phyloP scores from a whole-genome alignment of 2,113 vertebrate genomes.

The Mustela lutreola region DNA sequence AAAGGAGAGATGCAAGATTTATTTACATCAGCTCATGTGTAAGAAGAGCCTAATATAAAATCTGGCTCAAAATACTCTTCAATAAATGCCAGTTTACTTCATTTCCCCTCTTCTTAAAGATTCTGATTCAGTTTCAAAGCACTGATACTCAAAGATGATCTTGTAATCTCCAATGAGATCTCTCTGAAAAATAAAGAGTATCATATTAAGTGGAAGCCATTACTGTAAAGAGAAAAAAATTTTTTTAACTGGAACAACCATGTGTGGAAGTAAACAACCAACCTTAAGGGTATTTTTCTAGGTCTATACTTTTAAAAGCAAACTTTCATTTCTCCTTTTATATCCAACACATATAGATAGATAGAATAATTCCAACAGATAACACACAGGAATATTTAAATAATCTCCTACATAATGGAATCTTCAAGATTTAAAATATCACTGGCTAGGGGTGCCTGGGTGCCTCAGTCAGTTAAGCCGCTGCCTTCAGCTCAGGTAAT shows the following conservation, averaged over 20 bases:
- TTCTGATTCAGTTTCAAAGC: slow-evolving; percentile 2
- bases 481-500: too few species aligned
- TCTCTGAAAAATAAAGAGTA: slow-evolving; percentile 53
- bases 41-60: slow-evolving; percentile 17
- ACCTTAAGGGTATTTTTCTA: neutral
- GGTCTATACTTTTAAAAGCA: slow-evolving; percentile 31
- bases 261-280: neutral
- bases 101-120: slow-evolving; percentile 20
- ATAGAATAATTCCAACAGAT: slow-evolving; percentile 38
- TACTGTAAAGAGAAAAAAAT: neutral
- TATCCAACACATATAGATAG: neutral
- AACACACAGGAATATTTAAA: neutral
- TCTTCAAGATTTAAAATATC: slow-evolving; percentile 12
- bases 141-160: slow-evolving; percentile 41
- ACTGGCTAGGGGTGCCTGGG: neutral
- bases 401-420: neutral
- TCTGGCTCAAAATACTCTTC: neutral
- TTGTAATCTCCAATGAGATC: neutral
- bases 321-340: slow-evolving; percentile 65
- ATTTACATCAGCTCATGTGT: neutral
- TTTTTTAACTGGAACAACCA: neutral
- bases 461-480: neutral
- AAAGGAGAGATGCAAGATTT: slow-evolving; percentile 36
- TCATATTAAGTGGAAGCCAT: neutral
- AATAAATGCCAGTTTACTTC: slow-evolving; percentile 35